Percentiles rank a stretch among this genome's conserved stretches.
phyloP scores from a whole-genome alignment of 64 coral and sea anemone species.

The Montipora efflorescens region DNA sequence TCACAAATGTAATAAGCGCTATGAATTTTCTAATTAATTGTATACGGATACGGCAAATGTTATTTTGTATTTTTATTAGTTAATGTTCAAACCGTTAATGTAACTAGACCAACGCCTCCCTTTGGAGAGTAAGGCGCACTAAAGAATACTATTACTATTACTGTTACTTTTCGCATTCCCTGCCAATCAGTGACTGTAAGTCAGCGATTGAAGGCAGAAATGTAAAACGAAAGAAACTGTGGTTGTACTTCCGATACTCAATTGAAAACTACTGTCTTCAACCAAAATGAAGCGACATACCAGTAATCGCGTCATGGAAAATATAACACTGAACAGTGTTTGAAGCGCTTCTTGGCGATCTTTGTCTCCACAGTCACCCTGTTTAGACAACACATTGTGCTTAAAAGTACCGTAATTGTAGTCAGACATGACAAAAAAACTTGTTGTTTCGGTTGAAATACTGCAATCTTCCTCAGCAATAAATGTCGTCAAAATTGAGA shows the following conservation, averaged over 20 bases:
- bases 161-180: background rate
- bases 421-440: background rate
- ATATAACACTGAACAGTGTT: slow-evolving; percentile 95
- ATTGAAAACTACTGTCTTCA: background rate
- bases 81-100: too few species aligned
- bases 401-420: background rate
- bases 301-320: slow-evolving; percentile 95
- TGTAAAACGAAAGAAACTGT: too few species aligned
- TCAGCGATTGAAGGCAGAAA: too few species aligned
- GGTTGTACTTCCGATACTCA: background rate
- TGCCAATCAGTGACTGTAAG: too few species aligned
- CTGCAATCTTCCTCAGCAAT: too few species aligned
- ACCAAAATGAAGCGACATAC: slow-evolving; percentile 36
- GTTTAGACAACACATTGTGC: background rate
- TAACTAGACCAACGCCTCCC: too few species aligned
- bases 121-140: background rate
- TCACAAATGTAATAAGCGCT: too few species aligned
- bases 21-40: too few species aligned
- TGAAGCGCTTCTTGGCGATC: slow-evolving; percentile 87
- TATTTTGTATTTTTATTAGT: too few species aligned
- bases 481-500: too few species aligned
- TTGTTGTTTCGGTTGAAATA: background rate
- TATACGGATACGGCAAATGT: too few species aligned
- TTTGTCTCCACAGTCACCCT: slow-evolving; percentile 89
- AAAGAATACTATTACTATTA: background rate